phyloP scores from a whole-genome alignment of 2,888 invertebrate species.

The Euphydryas editha region DNA sequence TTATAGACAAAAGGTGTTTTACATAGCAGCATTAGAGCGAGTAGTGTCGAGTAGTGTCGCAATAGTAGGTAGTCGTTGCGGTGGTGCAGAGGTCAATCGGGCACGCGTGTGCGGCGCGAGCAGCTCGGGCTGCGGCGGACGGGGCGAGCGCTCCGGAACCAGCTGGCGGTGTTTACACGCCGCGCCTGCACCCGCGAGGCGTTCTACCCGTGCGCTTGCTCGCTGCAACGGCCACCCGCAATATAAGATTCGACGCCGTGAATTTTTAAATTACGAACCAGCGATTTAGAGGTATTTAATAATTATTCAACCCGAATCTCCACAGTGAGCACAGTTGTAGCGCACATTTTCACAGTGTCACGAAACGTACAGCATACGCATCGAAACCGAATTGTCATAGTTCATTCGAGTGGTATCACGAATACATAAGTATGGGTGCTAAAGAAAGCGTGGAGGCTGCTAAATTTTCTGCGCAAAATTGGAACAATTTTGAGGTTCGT shows the following conservation, averaged over 20 bases:
- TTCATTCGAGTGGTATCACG: constrained; percentile 78
- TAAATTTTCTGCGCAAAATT: constrained; percentile 91
- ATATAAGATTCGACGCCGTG: constrained; percentile 79
- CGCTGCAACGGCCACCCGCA: constrained; percentile 74
- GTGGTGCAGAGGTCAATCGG: constrained; percentile 43
- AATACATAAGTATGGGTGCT: constrained; percentile 88
- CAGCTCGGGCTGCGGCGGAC: constrained; percentile 48
- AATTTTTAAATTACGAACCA: constrained; percentile 77
- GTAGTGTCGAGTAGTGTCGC: constrained; percentile 44
- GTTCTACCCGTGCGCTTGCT: constrained; percentile 56
- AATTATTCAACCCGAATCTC: constrained; percentile 71
- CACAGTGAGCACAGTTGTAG: constrained; percentile 72
- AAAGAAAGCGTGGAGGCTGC: constrained; percentile 92
- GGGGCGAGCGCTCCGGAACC: constrained; percentile 48
- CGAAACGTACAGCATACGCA: constrained; percentile 75
- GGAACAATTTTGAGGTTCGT: constrained; percentile 91
- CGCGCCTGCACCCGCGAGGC: constrained; percentile 62
- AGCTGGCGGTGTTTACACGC: constrained; percentile 80
- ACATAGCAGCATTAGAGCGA: constrained; percentile 46
- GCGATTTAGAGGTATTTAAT: constrained; percentile 78
- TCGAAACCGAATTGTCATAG: constrained; percentile 76
- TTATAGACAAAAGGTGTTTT: constrained; percentile 48
- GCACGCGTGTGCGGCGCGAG: constrained; percentile 47
- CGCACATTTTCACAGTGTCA: constrained; percentile 73
- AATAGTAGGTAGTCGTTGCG: constrained; percentile 47